A percentile compares a stretch with the other conserved stretches of the same genome.
Conservation (phyloP, 2,888 invertebrate species). For the Spodoptera picta region DNA sequence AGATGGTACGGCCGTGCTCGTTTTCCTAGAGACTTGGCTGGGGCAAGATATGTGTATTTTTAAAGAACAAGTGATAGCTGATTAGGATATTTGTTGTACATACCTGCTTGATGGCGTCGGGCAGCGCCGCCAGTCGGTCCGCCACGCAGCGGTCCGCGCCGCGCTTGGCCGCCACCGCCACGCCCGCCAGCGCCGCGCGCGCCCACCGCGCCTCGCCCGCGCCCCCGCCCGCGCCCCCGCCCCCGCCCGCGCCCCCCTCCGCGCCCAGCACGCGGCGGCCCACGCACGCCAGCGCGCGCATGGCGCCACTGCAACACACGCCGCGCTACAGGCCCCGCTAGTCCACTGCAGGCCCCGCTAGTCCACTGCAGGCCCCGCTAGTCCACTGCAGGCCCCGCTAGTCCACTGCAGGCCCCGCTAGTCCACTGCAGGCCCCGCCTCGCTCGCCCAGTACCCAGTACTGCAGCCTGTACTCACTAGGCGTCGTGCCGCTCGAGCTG, state of each 20-base stretch:
- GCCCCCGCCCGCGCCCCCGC: constrained; percentile 93
- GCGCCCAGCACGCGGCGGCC: constrained; percentile 94
- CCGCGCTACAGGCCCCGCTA: too few relatives aligned
- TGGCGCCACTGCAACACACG: constrained; percentile 87
- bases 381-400: too few relatives aligned
- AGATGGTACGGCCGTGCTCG: too few relatives aligned
- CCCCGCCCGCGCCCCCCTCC: constrained; percentile 78
- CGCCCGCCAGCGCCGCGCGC: constrained; percentile 75
- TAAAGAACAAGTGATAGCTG: too few relatives aligned
- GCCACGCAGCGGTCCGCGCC: constrained; percentile 97
- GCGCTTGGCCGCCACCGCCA: constrained; percentile 80
- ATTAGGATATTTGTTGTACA: too few relatives aligned
- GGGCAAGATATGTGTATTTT: too few relatives aligned
- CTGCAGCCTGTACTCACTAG: constrained; percentile 91
- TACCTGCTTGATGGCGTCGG: constrained; percentile 89
- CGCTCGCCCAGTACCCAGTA: too few relatives aligned
- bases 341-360: too few relatives aligned
- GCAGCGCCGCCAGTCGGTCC: constrained; percentile 90
- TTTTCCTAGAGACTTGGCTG: too few relatives aligned
- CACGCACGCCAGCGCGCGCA: constrained; percentile 62
- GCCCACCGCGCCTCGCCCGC: constrained; percentile 73
- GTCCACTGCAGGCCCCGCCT: constrained; percentile 89
- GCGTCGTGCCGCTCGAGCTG: constrained; percentile 96
- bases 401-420: constrained; percentile 81
- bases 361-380: too few relatives aligned